Conservation (phyloP, 2,797 vertebrate species). For the Lophotriccus pileatus region DNA sequence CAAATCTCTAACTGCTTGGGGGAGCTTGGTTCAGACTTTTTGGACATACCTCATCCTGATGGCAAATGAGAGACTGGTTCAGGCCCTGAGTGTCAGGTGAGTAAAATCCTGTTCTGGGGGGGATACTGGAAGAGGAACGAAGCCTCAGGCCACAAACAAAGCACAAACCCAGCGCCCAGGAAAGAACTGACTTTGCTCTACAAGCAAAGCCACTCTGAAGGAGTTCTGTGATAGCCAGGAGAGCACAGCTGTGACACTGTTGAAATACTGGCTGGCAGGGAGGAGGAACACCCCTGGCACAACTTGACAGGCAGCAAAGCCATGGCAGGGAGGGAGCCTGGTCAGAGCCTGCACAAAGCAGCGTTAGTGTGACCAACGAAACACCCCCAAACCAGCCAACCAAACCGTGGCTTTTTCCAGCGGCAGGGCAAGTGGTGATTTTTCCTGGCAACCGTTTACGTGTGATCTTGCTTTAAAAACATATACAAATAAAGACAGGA, state of each 20-base stretch:
- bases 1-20: background rate
- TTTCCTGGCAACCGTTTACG: constrained; percentile 19
- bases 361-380: background rate
- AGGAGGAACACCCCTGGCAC: background rate
- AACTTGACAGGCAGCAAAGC: background rate
- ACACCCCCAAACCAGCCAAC: background rate
- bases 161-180: background rate
- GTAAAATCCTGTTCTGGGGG: constrained; percentile 2
- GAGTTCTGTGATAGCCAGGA: background rate
- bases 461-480: background rate
- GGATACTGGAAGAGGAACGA: background rate
- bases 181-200: background rate
- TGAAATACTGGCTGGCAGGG: background rate
- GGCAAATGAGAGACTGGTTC: background rate
- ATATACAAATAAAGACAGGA: constrained; percentile 9
- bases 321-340: background rate
- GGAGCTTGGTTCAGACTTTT: background rate
- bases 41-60: background rate
- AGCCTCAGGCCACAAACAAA: background rate
- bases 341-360: background rate
- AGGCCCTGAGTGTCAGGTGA: constrained; percentile 58
- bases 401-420: constrained; percentile 15
- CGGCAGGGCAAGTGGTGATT: background rate
- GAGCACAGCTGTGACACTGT: background rate
- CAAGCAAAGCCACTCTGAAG: background rate